A percentile compares a stretch with the other conserved stretches of the same genome.
These are phyloP conservation scores for Heliothis peltigera DNA, from an alignment of 2,888 invertebrate genomes.

Conservation along the genomic window DNA sequence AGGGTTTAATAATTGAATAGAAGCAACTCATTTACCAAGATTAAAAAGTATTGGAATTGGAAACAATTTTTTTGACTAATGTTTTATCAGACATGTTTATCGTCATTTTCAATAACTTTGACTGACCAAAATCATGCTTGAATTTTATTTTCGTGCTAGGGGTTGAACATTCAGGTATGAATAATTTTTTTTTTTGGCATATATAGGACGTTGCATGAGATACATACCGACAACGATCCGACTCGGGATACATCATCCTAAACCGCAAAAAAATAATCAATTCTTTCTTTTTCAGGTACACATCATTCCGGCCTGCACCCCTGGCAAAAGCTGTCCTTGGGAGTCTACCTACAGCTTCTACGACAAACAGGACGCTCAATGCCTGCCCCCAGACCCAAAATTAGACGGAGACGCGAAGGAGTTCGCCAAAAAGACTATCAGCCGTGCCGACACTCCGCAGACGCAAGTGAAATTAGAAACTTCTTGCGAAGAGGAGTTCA, in stretches of 20 bases:
- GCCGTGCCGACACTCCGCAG: background rate
- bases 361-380: slow-evolving; percentile 3
- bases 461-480: background rate
- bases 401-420: background rate
- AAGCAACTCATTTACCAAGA: background rate
- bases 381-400: slow-evolving; percentile 1
- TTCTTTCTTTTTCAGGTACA: slow-evolving; percentile 19
- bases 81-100: background rate
- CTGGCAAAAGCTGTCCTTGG: background rate
- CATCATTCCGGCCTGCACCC: background rate
- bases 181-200: too few species aligned
- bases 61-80: background rate
- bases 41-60: background rate
- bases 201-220: too few species aligned
- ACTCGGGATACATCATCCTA: background rate
- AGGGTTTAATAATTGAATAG: background rate
- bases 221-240: background rate
- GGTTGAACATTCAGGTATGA: too few species aligned
- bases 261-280: slow-evolving; percentile 7
- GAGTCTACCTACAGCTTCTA: background rate
- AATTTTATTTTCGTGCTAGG: too few species aligned
- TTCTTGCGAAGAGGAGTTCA: background rate
- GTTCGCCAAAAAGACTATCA: background rate
- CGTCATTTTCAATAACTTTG: background rate
- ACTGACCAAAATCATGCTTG: background rate